A percentile compares a stretch with the other conserved stretches of the same genome.
phyloP scores from a whole-genome alignment of 37 sponge, comb jelly and placozoan species.

The Petrosia ficiformis region DNA sequence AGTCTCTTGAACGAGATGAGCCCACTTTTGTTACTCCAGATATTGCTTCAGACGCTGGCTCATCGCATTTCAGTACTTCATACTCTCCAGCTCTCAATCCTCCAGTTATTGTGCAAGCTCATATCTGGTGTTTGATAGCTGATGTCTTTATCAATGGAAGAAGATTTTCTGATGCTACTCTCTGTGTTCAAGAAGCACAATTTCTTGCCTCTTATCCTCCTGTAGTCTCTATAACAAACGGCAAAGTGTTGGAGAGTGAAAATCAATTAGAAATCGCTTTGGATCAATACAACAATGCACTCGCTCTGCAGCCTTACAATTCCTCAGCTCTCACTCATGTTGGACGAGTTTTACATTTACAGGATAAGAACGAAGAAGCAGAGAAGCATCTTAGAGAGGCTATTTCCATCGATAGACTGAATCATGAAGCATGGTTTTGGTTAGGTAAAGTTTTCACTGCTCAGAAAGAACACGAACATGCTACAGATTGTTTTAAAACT shows the following conservation, averaged over 20 bases:
- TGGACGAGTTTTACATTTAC: slow-evolving; percentile 35
- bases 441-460: slow-evolving; percentile 41
- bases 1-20: background rate
- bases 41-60: slow-evolving; percentile 61
- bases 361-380: slow-evolving; percentile 29
- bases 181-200: slow-evolving; percentile 60
- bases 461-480: slow-evolving; percentile 33
- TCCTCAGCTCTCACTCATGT: slow-evolving; percentile 46
- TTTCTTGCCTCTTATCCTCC: slow-evolving; percentile 47
- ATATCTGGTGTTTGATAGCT: slow-evolving; percentile 65
- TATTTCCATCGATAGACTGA: slow-evolving; percentile 34
- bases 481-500: slow-evolving; percentile 62
- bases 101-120: slow-evolving; percentile 28
- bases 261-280: slow-evolving; percentile 14
- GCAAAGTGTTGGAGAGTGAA: slow-evolving; percentile 33
- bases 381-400: slow-evolving; percentile 60
- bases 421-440: slow-evolving; percentile 71
- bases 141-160: slow-evolving; percentile 43
- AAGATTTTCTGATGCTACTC: slow-evolving; percentile 25
- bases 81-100: background rate
- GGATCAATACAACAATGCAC: slow-evolving; percentile 33
- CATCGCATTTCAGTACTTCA: slow-evolving; percentile 47
- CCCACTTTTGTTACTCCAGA: slow-evolving; percentile 28
- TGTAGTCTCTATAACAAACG: slow-evolving; percentile 42
- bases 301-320: slow-evolving; percentile 45